Conservation (phyloP, 2,888 invertebrate genomes). For the Tiphia femorata region DNA sequence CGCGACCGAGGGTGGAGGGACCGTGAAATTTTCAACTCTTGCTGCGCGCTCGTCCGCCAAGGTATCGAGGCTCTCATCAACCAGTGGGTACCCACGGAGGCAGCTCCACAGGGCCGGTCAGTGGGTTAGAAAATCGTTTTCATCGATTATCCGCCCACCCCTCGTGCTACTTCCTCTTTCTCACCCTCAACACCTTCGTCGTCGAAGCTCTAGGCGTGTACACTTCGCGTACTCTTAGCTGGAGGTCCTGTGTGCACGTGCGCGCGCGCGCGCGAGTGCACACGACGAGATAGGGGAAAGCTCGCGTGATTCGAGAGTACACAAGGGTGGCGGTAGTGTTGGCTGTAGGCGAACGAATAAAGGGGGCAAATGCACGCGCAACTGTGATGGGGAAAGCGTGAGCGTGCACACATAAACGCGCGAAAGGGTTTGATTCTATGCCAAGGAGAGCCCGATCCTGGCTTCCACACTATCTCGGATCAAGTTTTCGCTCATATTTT, state of each 20-base stretch:
- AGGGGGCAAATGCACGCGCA: conserved; percentile 10
- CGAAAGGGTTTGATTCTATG: conserved; percentile 45
- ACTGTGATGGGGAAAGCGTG: conserved; percentile 4
- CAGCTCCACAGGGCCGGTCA: conserved; percentile 33
- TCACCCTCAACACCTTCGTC: not conserved
- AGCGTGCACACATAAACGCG: conserved; percentile 8
- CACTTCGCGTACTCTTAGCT: not conserved
- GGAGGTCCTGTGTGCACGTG: not conserved
- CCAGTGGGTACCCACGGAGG: conserved; percentile 26
- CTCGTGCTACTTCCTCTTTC: not conserved
- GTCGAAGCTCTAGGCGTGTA: not conserved
- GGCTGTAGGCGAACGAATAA: conserved; percentile 1
- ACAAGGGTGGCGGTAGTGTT: not conserved
- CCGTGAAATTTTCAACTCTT: too few relatives aligned
- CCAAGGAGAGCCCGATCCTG: conserved; percentile 41
- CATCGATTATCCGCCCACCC: conserved; percentile 47
- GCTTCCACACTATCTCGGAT: conserved; percentile 26
- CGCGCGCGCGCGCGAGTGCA: not conserved
- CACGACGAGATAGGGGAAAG: not conserved
- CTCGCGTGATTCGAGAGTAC: not conserved
- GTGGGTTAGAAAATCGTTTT: conserved; percentile 53
- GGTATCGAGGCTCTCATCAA: conserved; percentile 26
- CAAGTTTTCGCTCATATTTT: conserved; percentile 49
- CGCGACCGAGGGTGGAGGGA: too few relatives aligned
- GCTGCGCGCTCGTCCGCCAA: too few relatives aligned